phyloP scores from a whole-genome alignment of 2,797 vertebrate genomes.

The Sebastes diaconus region DNA sequence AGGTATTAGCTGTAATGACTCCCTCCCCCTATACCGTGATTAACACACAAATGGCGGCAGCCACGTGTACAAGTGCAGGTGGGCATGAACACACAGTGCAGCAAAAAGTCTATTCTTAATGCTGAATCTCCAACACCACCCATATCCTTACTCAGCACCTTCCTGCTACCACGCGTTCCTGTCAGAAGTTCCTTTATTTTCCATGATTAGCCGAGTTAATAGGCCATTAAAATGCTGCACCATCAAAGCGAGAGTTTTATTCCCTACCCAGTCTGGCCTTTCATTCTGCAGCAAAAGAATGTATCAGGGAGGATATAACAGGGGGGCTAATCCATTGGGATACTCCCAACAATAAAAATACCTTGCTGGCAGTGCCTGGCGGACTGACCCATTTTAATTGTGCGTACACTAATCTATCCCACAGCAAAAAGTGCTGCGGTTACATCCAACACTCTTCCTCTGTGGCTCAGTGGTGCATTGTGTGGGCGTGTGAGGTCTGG shows the following conservation, averaged over 20 bases:
- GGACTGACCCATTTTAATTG: slow-evolving; percentile 78
- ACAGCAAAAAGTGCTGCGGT: slow-evolving; percentile 68
- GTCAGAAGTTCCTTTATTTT: slow-evolving; percentile 33
- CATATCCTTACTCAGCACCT: slow-evolving; percentile 12
- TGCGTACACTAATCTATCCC: slow-evolving; percentile 72
- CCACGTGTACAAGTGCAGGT: background rate
- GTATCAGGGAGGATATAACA: slow-evolving; percentile 49
- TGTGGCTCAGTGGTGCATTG: slow-evolving; percentile 70
- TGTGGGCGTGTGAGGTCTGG: slow-evolving; percentile 71
- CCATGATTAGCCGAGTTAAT: slow-evolving; percentile 57
- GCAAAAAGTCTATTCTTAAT: slow-evolving; percentile 12
- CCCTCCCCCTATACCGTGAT: slow-evolving; percentile 9
- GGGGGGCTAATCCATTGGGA: slow-evolving; percentile 68
- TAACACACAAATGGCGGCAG: slow-evolving; percentile 24
- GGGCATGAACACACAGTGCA: background rate
- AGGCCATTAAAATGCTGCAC: slow-evolving; percentile 50
- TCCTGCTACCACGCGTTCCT: slow-evolving; percentile 18
- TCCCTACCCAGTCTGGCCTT: slow-evolving; percentile 34
- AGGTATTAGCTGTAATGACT: slow-evolving; percentile 42
- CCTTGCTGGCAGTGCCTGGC: slow-evolving; percentile 62
- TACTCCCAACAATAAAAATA: slow-evolving; percentile 77
- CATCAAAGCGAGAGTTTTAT: slow-evolving; percentile 51
- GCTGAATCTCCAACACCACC: background rate
- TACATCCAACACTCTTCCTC: slow-evolving; percentile 68
- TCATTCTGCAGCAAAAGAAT: slow-evolving; percentile 54